Evolutionary conservation across 2,888 invertebrate species (phyloP).

Genomic region (Cheilosia pagana): DNA sequence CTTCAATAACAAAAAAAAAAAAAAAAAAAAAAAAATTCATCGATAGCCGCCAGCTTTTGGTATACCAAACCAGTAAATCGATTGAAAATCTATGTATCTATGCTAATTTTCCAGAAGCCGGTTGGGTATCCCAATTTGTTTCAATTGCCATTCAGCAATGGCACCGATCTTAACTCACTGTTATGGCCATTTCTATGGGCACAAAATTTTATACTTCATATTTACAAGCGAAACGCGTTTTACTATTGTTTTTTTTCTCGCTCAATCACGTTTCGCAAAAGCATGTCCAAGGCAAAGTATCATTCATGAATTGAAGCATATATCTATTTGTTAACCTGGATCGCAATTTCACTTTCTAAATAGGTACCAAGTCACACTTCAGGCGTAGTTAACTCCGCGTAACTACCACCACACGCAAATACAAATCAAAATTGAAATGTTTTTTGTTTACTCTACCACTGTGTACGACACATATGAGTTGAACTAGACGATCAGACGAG

Average conservation of each 20-base stretch:
- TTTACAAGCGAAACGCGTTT: neutral
- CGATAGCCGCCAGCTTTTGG: too few species aligned
- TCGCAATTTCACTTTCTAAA: slow-evolving; percentile 23
- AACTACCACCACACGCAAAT: neutral
- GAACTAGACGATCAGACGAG: slow-evolving; percentile 10
- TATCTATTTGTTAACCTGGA: slow-evolving; percentile 3
- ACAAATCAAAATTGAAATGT: neutral
- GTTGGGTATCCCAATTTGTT: too few species aligned
- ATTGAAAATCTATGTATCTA: too few species aligned
- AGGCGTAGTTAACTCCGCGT: neutral
- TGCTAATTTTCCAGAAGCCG: too few species aligned
- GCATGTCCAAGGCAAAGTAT: neutral
- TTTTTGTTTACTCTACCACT: slow-evolving; percentile 22
- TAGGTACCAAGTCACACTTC: neutral
- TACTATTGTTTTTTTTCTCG: neutral
- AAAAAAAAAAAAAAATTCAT: too few species aligned
- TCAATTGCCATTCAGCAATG: too few species aligned
- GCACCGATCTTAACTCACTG: too few species aligned
- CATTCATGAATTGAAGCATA: neutral
- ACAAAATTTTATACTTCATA: neutral
- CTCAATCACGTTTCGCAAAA: neutral
- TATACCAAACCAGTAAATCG: too few species aligned
- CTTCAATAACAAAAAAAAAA: too few species aligned
- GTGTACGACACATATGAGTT: neutral
- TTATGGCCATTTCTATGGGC: neutral